Evolutionary conservation across 1,140 invertebrate species (phyloP).

Genomic region (Drosophila nigrodunni): DNA sequence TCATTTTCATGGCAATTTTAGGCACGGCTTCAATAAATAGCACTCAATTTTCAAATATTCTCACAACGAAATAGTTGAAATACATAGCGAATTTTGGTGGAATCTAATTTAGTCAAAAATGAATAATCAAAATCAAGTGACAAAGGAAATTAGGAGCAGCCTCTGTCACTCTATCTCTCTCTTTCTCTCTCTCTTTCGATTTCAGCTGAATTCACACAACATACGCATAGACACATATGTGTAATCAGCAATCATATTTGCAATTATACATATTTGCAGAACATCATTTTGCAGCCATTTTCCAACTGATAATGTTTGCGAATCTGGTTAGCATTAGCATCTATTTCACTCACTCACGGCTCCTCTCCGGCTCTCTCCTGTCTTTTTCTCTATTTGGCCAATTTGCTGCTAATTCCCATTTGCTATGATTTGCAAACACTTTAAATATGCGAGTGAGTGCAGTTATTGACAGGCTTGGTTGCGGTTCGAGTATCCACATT

Average conservation of each 20-base stretch:
- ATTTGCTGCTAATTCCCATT: constrained; percentile 31
- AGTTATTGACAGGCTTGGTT: constrained; percentile 22
- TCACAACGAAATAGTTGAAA: background rate
- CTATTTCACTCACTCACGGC: background rate
- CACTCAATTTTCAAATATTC: background rate
- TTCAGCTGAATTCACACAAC: background rate
- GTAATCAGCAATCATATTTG: constrained; percentile 11
- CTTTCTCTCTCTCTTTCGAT: no score
- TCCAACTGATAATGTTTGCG: constrained; percentile 9
- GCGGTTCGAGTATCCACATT: background rate
- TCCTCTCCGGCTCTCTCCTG: background rate
- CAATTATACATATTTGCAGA: constrained; percentile 11
- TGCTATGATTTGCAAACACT: constrained; percentile 36
- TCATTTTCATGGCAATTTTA: background rate
- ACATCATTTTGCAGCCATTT: constrained; percentile 1
- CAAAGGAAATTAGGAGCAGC: background rate
- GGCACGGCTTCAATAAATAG: background rate
- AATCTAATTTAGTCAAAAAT: constrained; percentile 6
- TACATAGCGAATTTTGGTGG: background rate
- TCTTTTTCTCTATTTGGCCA: background rate
- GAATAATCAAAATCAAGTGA: background rate
- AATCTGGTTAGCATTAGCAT: background rate
- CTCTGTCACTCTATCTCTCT: no score
- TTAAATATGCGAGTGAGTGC: constrained; percentile 35
- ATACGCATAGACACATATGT: background rate